phyloP scores from a whole-genome alignment of 2,797 vertebrate species.

The Gouania willdenowi region DNA sequence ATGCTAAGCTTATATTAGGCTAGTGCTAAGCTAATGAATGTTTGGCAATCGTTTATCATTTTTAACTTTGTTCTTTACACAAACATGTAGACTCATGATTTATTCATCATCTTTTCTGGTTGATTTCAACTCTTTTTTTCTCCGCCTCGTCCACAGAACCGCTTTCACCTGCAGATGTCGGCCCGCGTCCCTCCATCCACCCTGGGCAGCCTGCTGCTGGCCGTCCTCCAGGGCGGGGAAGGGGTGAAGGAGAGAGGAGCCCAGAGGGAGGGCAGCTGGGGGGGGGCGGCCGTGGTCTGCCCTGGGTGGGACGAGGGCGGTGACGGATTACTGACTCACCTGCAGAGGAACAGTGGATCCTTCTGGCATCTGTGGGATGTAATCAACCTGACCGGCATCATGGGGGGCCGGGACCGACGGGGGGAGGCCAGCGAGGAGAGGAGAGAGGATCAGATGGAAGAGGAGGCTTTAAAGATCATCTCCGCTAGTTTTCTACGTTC shows the following conservation, averaged over 20 bases:
- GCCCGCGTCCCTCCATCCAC: conserved; percentile 80
- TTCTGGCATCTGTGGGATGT: conserved; percentile 76
- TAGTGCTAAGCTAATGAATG: too few species aligned
- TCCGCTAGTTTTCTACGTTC: conserved; percentile 68
- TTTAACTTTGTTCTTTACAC: too few species aligned
- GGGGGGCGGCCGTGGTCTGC: conserved; percentile 82
- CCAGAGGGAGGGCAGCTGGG: conserved; percentile 66
- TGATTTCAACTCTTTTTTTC: not conserved
- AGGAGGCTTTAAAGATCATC: conserved; percentile 69
- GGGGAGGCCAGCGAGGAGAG: conserved; percentile 59
- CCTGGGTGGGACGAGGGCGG: conserved; percentile 75
- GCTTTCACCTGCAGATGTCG: conserved; percentile 88
- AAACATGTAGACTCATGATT: too few species aligned
- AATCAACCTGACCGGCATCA: conserved; percentile 77
- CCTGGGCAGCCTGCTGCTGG: conserved; percentile 80
- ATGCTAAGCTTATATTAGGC: too few species aligned
- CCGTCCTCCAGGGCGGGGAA: conserved; percentile 75
- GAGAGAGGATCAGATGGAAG: conserved; percentile 59
- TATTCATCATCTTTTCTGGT: too few species aligned
- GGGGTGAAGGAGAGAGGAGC: conserved; percentile 42
- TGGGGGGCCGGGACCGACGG: conserved; percentile 19
- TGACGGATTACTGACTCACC: conserved; percentile 73
- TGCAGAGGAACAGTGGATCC: conserved; percentile 69
- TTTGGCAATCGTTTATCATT: too few species aligned
- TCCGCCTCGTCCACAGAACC: conserved; percentile 72